Evolutionary conservation across 2,113 vertebrate species (phyloP).

Genomic region (Mustela lutreola): DNA sequence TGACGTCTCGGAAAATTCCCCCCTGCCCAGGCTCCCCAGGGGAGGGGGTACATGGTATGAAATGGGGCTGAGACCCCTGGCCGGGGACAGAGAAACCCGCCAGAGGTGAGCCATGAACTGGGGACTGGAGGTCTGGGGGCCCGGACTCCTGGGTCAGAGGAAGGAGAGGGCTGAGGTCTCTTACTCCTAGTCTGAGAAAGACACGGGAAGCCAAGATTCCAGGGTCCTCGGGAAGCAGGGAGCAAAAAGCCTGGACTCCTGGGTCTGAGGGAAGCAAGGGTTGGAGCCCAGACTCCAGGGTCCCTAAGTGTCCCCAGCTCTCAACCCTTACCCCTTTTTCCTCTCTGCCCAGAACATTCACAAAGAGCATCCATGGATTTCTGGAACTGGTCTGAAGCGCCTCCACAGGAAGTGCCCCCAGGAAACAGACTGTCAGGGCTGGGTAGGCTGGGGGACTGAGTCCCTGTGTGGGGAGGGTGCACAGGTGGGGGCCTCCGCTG

Average conservation of each 20-base stretch:
- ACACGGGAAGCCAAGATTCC: background rate
- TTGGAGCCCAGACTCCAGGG: background rate
- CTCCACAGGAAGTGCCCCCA: constrained; percentile 71
- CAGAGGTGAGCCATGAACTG: constrained; percentile 73
- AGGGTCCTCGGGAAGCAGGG: background rate
- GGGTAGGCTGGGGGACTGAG: constrained; percentile 46
- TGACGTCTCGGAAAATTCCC: constrained; percentile 82
- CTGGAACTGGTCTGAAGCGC: constrained; percentile 69
- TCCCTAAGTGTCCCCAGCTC: background rate
- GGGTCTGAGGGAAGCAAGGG: background rate
- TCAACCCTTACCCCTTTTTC: background rate
- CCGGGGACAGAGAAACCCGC: constrained; percentile 51
- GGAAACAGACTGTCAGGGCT: constrained; percentile 57
- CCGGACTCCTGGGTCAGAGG: background rate
- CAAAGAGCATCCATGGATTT: constrained; percentile 61
- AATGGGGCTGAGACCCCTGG: constrained; percentile 79
- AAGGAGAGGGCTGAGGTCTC: background rate
- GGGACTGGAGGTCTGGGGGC: background rate
- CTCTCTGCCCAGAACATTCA: background rate
- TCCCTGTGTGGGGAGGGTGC: background rate
- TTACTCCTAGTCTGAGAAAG: background rate
- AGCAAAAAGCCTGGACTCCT: background rate
- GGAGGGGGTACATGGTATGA: constrained; percentile 69
- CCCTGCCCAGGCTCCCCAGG: constrained; percentile 88
- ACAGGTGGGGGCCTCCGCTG: background rate